phyloP scores from a whole-genome alignment of 2,113 vertebrate species.

The Lathamus discolor region DNA sequence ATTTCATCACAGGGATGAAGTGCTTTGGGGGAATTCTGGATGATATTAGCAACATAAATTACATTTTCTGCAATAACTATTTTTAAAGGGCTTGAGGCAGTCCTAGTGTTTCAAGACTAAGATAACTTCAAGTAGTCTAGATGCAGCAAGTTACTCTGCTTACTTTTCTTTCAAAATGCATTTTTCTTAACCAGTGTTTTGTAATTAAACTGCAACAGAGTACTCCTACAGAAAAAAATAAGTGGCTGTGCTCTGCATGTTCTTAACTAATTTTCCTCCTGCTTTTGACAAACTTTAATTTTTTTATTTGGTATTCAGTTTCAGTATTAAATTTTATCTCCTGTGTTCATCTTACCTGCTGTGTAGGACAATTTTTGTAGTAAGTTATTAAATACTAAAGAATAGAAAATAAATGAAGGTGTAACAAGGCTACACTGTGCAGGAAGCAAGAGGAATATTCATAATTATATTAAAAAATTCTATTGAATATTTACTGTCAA shows the following conservation, averaged over 20 bases:
- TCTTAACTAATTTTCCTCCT: neutral
- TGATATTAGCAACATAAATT: neutral
- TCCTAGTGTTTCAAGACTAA: neutral
- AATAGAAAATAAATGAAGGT: neutral
- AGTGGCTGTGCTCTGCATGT: neutral
- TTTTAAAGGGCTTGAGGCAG: neutral
- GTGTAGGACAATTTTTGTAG: neutral
- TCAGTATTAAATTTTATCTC: neutral
- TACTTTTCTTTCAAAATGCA: neutral
- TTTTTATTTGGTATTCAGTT: neutral
- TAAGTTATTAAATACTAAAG: neutral
- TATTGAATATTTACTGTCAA: neutral
- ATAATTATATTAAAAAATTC: neutral
- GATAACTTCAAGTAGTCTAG: neutral
- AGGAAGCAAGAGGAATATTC: neutral
- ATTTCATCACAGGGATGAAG: fast-evolving
- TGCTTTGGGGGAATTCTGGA: neutral
- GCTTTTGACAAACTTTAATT: neutral
- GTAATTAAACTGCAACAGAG: neutral
- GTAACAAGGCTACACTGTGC: neutral
- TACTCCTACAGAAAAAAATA: neutral
- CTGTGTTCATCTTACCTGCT: neutral
- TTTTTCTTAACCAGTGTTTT: neutral
- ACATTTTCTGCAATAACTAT: neutral
- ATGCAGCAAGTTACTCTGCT: neutral